Evolutionary conservation across 2,888 invertebrate species (phyloP).

Genomic region (Caenorhabditis japonica): DNA sequence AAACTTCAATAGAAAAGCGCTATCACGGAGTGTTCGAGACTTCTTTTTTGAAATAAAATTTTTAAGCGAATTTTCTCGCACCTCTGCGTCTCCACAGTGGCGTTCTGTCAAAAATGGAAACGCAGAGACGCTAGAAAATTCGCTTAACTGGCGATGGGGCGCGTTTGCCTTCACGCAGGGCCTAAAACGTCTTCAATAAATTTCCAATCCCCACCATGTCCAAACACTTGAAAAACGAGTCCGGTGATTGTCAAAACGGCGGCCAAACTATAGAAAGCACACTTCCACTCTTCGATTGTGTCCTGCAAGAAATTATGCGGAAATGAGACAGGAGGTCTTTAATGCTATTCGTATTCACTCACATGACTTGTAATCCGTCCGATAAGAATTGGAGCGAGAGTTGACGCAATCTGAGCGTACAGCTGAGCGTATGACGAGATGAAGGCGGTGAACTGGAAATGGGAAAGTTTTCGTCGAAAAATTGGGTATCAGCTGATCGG

Average conservation of each 20-base stretch:
- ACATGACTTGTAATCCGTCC: slow-evolving; percentile 69
- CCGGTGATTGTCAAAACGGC: slow-evolving; percentile 67
- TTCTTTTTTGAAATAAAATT: too few relatives aligned
- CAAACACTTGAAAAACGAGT: slow-evolving; percentile 69
- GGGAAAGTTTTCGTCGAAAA: neutral
- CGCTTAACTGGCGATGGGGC: too few relatives aligned
- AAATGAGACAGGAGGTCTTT: slow-evolving; percentile 13
- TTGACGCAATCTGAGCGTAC: slow-evolving; percentile 67
- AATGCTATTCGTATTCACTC: slow-evolving; percentile 11
- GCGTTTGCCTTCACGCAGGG: too few relatives aligned
- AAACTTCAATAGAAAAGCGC: too few relatives aligned
- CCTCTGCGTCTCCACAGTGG: too few relatives aligned
- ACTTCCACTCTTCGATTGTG: slow-evolving; percentile 63
- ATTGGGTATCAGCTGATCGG: neutral
- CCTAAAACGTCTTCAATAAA: too few relatives aligned
- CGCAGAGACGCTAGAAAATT: too few relatives aligned
- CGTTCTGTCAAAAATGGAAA: too few relatives aligned
- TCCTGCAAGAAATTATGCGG: too few relatives aligned
- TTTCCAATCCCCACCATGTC: slow-evolving; percentile 59
- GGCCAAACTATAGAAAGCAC: slow-evolving; percentile 69
- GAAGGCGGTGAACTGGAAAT: slow-evolving; percentile 70
- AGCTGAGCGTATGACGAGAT: slow-evolving; percentile 72
- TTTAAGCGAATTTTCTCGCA: neutral
- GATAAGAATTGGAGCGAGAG: slow-evolving; percentile 68
- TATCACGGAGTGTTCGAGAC: too few relatives aligned